A percentile compares a stretch with the other conserved stretches of the same genome.
phyloP scores from a whole-genome alignment of 1,140 invertebrate species.

The Drosophila asahinai region DNA sequence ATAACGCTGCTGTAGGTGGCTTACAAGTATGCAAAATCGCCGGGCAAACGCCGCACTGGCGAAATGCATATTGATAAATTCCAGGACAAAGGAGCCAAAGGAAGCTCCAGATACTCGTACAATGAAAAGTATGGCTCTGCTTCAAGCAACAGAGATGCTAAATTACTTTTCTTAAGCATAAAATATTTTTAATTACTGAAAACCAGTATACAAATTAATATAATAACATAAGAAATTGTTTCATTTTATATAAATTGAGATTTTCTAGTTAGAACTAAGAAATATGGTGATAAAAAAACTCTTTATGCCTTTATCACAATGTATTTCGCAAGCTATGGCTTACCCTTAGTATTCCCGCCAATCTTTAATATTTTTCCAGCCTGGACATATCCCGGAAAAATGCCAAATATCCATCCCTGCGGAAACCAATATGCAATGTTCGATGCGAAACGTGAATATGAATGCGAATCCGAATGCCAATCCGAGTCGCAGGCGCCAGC shows the following conservation, averaged over 20 bases:
- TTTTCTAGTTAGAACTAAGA: too few species aligned
- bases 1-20: conserved; percentile 14
- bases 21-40: conserved; percentile 63
- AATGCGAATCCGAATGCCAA: conserved; percentile 47
- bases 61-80: conserved; percentile 76
- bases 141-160: conserved; percentile 7
- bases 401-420: conserved; percentile 18
- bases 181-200: too few species aligned
- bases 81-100: conserved; percentile 29
- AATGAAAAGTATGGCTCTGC: conserved; percentile 36
- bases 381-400: neutral
- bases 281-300: too few species aligned
- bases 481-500: conserved; percentile 22
- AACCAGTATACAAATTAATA: neutral
- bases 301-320: too few species aligned
- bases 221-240: neutral
- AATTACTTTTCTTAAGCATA: neutral
- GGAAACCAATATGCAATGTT: conserved; percentile 37
- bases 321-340: fast-evolving
- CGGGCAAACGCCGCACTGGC: conserved; percentile 22
- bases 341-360: neutral
- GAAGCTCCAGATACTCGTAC: conserved; percentile 16
- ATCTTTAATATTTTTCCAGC: neutral
- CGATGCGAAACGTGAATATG: conserved; percentile 43
- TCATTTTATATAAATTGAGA: neutral